These are phyloP conservation scores for Stenichneumon culpator DNA, from an alignment of 2,888 invertebrate genomes.

Conservation along the genomic window DNA sequence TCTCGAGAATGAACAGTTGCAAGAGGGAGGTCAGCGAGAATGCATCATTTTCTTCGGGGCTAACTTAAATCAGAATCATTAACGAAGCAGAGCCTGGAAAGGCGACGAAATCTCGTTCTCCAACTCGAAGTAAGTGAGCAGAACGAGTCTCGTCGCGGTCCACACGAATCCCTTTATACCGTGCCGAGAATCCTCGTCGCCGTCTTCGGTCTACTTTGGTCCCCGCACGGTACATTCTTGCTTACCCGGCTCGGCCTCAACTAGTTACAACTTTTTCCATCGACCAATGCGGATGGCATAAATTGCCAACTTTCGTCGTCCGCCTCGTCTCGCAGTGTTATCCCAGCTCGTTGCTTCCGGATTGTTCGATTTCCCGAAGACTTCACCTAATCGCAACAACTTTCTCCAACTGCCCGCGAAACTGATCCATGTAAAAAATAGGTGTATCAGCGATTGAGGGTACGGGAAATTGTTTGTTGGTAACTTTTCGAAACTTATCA, in stretches of 20 bases:
- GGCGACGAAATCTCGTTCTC: conserved; percentile 41
- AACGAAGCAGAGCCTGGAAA: not conserved
- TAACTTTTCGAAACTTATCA: not conserved
- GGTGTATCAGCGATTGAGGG: conserved; percentile 6
- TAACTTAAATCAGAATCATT: not conserved
- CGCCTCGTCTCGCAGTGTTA: conserved; percentile 13
- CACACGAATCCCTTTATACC: conserved; percentile 26
- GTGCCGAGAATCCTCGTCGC: conserved; percentile 37
- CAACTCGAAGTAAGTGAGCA: conserved; percentile 35
- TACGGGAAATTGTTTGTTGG: not conserved
- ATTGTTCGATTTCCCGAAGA: conserved; percentile 54
- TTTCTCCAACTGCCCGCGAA: conserved; percentile 31
- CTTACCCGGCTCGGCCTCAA: conserved; percentile 68
- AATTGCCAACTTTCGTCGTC: conserved; percentile 27
- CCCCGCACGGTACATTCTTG: conserved; percentile 68
- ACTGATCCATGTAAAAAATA: conserved; percentile 4
- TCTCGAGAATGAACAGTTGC: not conserved
- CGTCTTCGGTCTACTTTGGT: not conserved
- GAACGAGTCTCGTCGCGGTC: conserved; percentile 37
- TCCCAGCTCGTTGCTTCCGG: conserved; percentile 31
- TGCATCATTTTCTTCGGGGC: not conserved
- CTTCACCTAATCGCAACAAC: conserved; percentile 42
- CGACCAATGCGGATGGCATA: conserved; percentile 61
- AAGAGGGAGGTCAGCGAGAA: not conserved
- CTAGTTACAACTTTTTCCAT: conserved; percentile 79